A percentile compares a stretch with the other conserved stretches of the same genome.
These are phyloP conservation scores for Otis tarda DNA, from an alignment of 2,113 vertebrate species.

Conservation along the genomic window DNA sequence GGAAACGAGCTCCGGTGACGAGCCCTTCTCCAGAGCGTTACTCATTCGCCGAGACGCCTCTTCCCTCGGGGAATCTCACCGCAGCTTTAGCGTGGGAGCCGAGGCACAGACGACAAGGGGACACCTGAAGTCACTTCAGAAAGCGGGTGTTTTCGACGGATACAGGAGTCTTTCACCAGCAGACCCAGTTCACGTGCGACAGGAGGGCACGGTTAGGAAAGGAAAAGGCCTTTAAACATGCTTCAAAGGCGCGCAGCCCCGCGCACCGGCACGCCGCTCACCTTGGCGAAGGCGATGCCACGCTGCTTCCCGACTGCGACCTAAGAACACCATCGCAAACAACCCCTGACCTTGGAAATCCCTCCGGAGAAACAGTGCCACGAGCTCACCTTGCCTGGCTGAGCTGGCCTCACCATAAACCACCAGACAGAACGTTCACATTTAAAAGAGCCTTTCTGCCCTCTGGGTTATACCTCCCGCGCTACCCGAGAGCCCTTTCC, in stretches of 20 bases:
- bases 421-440: background rate
- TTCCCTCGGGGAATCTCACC: background rate
- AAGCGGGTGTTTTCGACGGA: background rate
- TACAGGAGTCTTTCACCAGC: background rate
- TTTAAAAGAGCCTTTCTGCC: background rate
- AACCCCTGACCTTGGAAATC: background rate
- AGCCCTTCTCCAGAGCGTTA: background rate
- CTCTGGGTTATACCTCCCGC: fast-evolving
- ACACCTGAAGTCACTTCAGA: background rate
- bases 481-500: background rate
- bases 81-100: background rate
- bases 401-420: background rate
- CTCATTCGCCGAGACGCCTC: background rate
- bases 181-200: background rate
- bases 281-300: background rate
- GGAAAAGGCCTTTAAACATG: background rate
- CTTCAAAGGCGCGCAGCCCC: background rate
- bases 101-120: background rate
- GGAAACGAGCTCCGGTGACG: background rate
- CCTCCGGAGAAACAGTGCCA: background rate
- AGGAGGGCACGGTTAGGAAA: background rate
- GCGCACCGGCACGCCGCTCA: fast-evolving
- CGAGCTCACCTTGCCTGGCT: fast-evolving
- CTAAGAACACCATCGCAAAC: background rate
- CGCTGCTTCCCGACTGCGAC: fast-evolving